A percentile compares a stretch with the other conserved stretches of the same genome.
These are phyloP conservation scores for Halcyon badia DNA, from an alignment of 2,797 vertebrate genomes.

Conservation along the genomic window DNA sequence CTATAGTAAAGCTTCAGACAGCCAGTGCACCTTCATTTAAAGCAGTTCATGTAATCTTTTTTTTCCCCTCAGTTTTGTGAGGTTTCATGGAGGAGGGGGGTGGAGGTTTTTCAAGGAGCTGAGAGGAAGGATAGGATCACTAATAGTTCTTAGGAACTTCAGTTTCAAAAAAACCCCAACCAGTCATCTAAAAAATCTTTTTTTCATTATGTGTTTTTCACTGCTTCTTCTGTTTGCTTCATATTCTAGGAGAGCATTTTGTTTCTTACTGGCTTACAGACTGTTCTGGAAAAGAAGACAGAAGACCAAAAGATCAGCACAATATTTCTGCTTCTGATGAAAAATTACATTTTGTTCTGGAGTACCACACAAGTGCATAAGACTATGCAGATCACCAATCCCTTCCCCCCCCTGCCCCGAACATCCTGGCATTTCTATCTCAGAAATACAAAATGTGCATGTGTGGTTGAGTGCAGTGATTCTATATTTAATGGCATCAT, in stretches of 20 bases:
- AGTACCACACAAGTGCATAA: not conserved
- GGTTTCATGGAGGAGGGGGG: not conserved
- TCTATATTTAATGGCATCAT: not conserved
- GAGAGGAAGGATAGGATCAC: not conserved
- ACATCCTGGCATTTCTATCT: not conserved
- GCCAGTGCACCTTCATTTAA: not conserved
- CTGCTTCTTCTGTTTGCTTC: conserved; percentile 30
- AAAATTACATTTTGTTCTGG: not conserved
- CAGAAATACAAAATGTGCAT: not conserved
- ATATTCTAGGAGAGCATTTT: conserved; percentile 9
- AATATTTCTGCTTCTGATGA: not conserved
- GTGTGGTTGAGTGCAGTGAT: not conserved
- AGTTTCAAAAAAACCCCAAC: not conserved
- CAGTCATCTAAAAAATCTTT: rapidly evolving
- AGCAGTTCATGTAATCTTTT: not conserved
- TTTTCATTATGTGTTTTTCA: not conserved
- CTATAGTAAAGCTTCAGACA: not conserved
- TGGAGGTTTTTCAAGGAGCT: not conserved
- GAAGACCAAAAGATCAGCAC: not conserved
- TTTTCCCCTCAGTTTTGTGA: not conserved
- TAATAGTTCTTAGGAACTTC: not conserved
- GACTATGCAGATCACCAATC: not conserved
- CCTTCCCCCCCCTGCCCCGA: not conserved
- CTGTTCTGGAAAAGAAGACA: conserved; percentile 26
- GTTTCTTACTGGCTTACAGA: not conserved